phyloP scores from a whole-genome alignment of 2,113 vertebrate genomes.

The Dipodomys spectabilis region DNA sequence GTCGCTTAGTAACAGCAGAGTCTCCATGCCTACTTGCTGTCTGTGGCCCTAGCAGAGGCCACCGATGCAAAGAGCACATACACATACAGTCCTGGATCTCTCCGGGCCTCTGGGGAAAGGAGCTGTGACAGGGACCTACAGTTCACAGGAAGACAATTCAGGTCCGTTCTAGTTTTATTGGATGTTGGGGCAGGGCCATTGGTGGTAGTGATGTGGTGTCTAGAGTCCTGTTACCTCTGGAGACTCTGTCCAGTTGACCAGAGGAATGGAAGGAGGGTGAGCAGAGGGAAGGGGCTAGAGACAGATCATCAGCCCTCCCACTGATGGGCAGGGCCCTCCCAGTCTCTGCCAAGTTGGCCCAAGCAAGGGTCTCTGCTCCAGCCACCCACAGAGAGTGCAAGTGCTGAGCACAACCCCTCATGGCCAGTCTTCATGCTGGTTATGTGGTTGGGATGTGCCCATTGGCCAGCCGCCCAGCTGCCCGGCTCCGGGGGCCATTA shows the following conservation, averaged over 20 bases:
- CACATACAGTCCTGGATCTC: not conserved
- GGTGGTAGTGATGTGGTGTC: too few relatives aligned
- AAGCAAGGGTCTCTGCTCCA: not conserved
- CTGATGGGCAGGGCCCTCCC: not conserved
- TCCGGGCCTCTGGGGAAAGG: not conserved
- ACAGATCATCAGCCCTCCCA: slow-evolving; percentile 43
- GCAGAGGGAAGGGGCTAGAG: not conserved
- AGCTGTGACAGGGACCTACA: not conserved
- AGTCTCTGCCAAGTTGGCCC: not conserved
- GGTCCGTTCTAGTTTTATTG: slow-evolving; percentile 70
- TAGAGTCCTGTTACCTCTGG: too few relatives aligned
- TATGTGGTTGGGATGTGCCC: slow-evolving; percentile 78
- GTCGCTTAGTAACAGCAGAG: accelerated
- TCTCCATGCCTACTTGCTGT: not conserved
- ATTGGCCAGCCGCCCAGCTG: slow-evolving; percentile 50
- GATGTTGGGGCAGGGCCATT: not conserved
- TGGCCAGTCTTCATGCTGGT: not conserved
- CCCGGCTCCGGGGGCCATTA: slow-evolving; percentile 81
- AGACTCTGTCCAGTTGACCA: not conserved
- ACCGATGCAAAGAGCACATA: not conserved
- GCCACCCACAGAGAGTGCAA: not conserved
- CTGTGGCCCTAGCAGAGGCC: not conserved
- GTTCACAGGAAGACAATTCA: slow-evolving; percentile 10
- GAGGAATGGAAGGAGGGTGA: not conserved
- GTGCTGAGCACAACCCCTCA: not conserved